Evolutionary conservation across 2,888 invertebrate species (phyloP), one percentile per base, ranked within the genome.

Genomic region (Stictocephala bisonia): DNA sequence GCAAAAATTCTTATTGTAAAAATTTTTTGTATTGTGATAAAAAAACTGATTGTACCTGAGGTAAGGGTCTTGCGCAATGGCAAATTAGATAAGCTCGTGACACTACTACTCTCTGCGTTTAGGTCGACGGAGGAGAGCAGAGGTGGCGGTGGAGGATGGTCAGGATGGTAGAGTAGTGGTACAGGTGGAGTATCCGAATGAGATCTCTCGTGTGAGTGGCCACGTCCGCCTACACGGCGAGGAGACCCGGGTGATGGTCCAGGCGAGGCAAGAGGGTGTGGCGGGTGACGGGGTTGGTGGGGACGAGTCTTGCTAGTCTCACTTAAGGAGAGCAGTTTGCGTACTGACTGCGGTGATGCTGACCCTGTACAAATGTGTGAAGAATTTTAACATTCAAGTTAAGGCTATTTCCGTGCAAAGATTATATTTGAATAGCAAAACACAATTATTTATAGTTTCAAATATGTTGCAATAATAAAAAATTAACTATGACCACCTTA

Each of bases 261-360:
- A 26, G 60, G 70, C 29, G 58, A 71, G 20, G 73, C 75, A 64
- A 73, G 76, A 11, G 72, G 73, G 56, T 35, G 73, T 86, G 80
- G 83, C 86, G 6, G 85, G 83, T 77, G 89, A 85, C 80, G 88
- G 88, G 75, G 81, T 80, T 76, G 81, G 80, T 73, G 73, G 4
- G 94, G 95, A 69, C 95, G 88, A 9, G 95, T 93, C 84, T 96
- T 96, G 67, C 91, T 92, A 13, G 93, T 92, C 82, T 95, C 95
- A 11, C 95, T 93, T 29, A 99, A 87, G 6, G 97, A 93, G 79
- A 99, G 86, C 83, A 99, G 89, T 84, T 99, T 99, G 80, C 97
- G 90, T 18, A 99, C 96, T 7, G 98, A 96, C 85, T 98, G 97
- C 20, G 99, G 99, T 13, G 97, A 97, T 44, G 97, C 97, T 44